Evolutionary conservation across 1,140 invertebrate species (phyloP).

Genomic region (Grapholita molesta): DNA sequence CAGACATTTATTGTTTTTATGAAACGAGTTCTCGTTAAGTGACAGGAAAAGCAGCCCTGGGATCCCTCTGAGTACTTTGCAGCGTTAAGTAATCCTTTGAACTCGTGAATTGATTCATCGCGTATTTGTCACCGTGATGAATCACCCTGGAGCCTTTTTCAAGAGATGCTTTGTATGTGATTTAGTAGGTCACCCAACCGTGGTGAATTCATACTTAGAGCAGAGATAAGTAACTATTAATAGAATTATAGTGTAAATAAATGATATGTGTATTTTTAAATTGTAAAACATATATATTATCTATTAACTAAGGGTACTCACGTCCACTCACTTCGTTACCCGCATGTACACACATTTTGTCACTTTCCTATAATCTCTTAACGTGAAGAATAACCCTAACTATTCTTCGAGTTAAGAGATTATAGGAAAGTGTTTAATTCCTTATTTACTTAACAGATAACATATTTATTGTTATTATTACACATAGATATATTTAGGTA

Average conservation of each 20-base stretch:
- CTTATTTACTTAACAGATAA: too few species aligned
- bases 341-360: too few species aligned
- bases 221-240: not conserved
- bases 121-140: conserved; percentile 16
- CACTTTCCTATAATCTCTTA: too few species aligned
- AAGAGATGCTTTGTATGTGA: not conserved
- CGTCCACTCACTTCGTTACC: too few species aligned
- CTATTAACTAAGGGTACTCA: too few species aligned
- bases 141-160: conserved; percentile 9
- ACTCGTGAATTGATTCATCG: conserved; percentile 14
- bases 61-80: conserved; percentile 3
- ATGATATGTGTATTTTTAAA: too few species aligned
- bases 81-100: conserved; percentile 17
- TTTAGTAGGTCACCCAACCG: not conserved
- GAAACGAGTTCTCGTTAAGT: not conserved
- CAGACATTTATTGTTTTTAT: not conserved
- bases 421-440: too few species aligned
- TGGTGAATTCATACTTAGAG: not conserved
- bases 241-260: not conserved
- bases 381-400: too few species aligned
- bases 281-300: too few species aligned
- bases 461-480: too few species aligned
- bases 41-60: not conserved
- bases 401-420: too few species aligned
- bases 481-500: too few species aligned